phyloP scores from a whole-genome alignment of 2,113 vertebrate genomes.

The Neoarius graeffei region DNA sequence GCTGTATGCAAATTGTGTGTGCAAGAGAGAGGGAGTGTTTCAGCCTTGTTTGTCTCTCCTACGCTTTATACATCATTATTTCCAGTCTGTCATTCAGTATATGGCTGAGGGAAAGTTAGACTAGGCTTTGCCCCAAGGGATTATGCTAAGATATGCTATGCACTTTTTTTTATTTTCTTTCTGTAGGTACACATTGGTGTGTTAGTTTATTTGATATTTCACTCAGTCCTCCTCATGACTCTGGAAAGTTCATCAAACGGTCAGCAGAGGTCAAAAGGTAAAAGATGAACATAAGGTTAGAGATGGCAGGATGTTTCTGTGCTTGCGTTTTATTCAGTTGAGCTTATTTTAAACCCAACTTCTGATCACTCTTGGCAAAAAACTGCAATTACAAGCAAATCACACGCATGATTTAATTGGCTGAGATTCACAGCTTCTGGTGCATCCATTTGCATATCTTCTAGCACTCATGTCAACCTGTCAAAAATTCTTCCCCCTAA shows the following conservation, averaged over 20 bases:
- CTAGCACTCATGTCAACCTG: slow-evolving; percentile 47
- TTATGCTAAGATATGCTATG: slow-evolving; percentile 32
- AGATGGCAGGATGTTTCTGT: background rate
- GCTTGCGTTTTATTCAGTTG: background rate
- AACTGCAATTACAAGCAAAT: slow-evolving; percentile 45
- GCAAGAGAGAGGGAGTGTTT: slow-evolving; percentile 24
- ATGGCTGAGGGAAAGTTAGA: slow-evolving; percentile 53
- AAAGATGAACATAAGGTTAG: slow-evolving; percentile 30
- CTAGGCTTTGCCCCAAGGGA: slow-evolving; percentile 50
- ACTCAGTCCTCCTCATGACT: slow-evolving; percentile 41
- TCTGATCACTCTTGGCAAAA: slow-evolving; percentile 40
- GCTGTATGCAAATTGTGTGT: slow-evolving; percentile 48
- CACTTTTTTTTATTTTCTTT: background rate
- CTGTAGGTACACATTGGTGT: slow-evolving; percentile 24
- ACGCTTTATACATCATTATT: slow-evolving; percentile 56
- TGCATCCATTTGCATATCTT: slow-evolving; percentile 46
- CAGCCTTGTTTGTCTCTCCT: slow-evolving; percentile 50
- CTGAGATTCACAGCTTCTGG: slow-evolving; percentile 43
- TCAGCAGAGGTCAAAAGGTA: slow-evolving; percentile 33
- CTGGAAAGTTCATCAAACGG: slow-evolving; percentile 39
- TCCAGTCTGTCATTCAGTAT: slow-evolving; percentile 55
- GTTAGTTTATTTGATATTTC: slow-evolving; percentile 44
- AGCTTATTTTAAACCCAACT: slow-evolving; percentile 23
- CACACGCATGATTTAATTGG: slow-evolving; percentile 44
- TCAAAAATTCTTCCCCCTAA: slow-evolving; percentile 25